phyloP scores from a whole-genome alignment of 2,797 vertebrate species.

The Pseudochaenichthys georgianus region DNA sequence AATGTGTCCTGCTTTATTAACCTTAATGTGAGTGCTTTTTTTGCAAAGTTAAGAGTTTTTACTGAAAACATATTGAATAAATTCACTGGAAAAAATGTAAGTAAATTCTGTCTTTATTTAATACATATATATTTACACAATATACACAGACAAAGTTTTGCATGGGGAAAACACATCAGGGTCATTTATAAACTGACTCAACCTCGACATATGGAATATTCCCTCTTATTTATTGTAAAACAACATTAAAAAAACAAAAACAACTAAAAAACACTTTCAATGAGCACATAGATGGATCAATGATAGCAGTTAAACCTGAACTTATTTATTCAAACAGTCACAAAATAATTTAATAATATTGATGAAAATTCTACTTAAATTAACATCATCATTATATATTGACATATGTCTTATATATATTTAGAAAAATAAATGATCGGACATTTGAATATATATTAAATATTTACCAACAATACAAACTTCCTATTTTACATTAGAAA shows the following conservation, averaged over 20 bases:
- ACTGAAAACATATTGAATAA: not conserved
- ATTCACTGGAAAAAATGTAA: constrained; percentile 13
- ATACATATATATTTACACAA: not conserved
- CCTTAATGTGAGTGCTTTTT: not conserved
- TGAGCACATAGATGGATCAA: not conserved
- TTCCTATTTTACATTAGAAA: not conserved
- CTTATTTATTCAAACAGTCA: not conserved
- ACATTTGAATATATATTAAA: not conserved
- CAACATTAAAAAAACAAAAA: too few species aligned
- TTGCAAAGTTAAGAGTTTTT: constrained; percentile 2
- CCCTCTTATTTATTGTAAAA: too few species aligned
- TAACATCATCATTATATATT: not conserved
- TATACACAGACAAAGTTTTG: not conserved
- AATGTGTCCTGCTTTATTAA: not conserved
- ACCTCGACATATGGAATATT: not conserved
- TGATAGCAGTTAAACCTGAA: not conserved
- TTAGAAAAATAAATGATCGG: not conserved
- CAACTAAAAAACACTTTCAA: too few species aligned
- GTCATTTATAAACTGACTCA: not conserved
- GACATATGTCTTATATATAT: not conserved
- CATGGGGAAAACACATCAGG: not conserved
- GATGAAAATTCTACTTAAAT: too few species aligned
- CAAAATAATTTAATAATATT: not conserved
- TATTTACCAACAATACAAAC: not conserved
- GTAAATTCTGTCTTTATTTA: constrained; percentile 51